Evolutionary conservation across 2,888 invertebrate species (phyloP), one percentile per base, ranked within the genome.

Genomic region (Rhabditoides inermis): DNA sequence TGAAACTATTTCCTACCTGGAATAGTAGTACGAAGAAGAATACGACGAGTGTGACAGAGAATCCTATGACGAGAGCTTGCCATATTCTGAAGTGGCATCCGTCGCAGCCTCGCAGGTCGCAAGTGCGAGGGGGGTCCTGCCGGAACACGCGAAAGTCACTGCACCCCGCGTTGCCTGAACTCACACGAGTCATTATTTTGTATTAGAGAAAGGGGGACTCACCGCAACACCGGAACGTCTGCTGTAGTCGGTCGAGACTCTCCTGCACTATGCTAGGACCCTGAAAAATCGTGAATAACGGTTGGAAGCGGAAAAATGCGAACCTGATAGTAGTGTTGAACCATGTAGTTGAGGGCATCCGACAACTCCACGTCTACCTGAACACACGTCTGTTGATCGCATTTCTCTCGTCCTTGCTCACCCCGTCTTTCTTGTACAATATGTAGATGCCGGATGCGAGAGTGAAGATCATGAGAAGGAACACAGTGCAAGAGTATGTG

Each of bases 311-410:
- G n/a, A n/a, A n/a, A n/a, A n/a, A n/a, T n/a, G n/a, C n/a, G n/a
- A n/a, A n/a, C n/a, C n/a, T 70, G 70, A 49, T 75, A 74, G 53
- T 76, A 76, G 55, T 75, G 73, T 45, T 76, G 75, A 5, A 74
- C 73, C 76, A 76, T 76, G 56, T 73, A 76, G 42, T 68, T 70
- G 18, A 76, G 48, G 1, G 76, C 75, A 50, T 76, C 76, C 1
- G 69, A 65, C 15, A 76, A 23, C 42, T 76, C 75, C 37, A 73
- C 71, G 44, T 75, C 73, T n/a, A 76, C 65, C 74, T 74, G 52
- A 30, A 64, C 56, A 32, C 10, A 40, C 18, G 27, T 1, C 5
- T 7, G 4, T 12, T 12, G 12, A 7, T 12, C 47, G 15, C 35
- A 20, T 7, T 23, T 46, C 23, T 35, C 18, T 23, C 25, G 12